Percentiles rank a stretch among this genome's conserved stretches.
Evolutionary conservation across 2,113 vertebrate genomes (phyloP).

Genomic region (Dunckerocampus dactyliophorus): DNA sequence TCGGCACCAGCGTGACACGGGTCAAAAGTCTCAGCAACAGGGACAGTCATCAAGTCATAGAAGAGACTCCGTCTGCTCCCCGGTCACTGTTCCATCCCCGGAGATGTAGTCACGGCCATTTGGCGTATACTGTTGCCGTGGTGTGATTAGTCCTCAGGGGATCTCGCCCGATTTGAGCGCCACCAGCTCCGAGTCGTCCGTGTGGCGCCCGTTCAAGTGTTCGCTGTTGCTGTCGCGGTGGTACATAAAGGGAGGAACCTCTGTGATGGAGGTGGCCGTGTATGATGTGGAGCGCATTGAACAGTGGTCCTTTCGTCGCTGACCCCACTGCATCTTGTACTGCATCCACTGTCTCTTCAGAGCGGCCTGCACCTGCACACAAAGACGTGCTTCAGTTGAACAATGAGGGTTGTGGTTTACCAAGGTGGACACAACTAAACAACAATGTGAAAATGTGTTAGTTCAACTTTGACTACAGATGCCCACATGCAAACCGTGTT

Average conservation of each 20-base stretch:
- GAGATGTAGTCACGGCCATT: neutral
- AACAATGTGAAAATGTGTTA: neutral
- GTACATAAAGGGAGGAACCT: slow-evolving; percentile 83
- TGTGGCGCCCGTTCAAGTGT: slow-evolving; percentile 75
- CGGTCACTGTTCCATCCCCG: neutral
- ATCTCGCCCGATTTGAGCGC: slow-evolving; percentile 80
- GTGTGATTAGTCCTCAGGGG: slow-evolving; percentile 61
- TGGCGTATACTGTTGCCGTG: neutral
- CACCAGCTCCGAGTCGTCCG: slow-evolving; percentile 80
- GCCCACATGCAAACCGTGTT: neutral
- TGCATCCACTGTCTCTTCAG: slow-evolving; percentile 91
- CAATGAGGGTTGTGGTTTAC: neutral
- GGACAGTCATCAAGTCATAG: neutral
- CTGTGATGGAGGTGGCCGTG: slow-evolving; percentile 83
- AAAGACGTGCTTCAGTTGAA: neutral
- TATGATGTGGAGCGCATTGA: slow-evolving; percentile 82
- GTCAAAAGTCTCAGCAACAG: slow-evolving; percentile 23
- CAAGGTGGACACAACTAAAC: neutral
- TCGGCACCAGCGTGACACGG: slow-evolving; percentile 51
- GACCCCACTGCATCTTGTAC: slow-evolving; percentile 85
- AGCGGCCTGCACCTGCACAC: slow-evolving; percentile 82
- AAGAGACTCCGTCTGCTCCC: slow-evolving; percentile 5
- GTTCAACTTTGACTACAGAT: neutral
- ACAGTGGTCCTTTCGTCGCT: slow-evolving; percentile 80
- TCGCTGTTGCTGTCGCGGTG: slow-evolving; percentile 79